Percentiles rank a stretch among this genome's conserved stretches.
Conservation (phyloP, 2,888 invertebrate species). For the Drosophila infuscata region DNA sequence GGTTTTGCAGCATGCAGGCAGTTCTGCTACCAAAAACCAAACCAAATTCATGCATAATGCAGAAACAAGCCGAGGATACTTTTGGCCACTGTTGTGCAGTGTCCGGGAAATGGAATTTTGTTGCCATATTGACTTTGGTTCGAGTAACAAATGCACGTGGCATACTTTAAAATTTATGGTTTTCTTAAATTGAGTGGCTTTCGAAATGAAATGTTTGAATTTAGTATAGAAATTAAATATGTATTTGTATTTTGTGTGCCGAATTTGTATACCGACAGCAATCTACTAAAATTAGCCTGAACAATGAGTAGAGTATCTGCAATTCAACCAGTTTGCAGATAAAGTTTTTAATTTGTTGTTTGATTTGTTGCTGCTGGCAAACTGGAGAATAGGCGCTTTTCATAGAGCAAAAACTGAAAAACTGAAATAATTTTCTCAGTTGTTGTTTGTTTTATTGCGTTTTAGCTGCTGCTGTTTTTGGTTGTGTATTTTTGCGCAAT, state of each 20-base stretch:
- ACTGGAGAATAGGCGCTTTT: slow-evolving; percentile 11
- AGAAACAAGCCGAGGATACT: slow-evolving; percentile 63
- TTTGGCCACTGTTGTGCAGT: slow-evolving; percentile 31
- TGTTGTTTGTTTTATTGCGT: slow-evolving; percentile 37
- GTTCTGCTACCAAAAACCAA: background rate
- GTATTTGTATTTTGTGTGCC: background rate
- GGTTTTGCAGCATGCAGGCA: background rate
- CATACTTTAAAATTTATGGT: slow-evolving; percentile 5
- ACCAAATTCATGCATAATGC: slow-evolving; percentile 66
- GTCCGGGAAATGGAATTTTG: background rate
- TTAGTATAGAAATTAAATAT: background rate
- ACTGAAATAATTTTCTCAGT: slow-evolving; percentile 31
- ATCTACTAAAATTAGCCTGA: background rate
- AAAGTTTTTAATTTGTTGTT: slow-evolving; percentile 31
- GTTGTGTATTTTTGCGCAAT: slow-evolving; percentile 69
- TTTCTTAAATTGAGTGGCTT: background rate
- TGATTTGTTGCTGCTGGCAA: slow-evolving; percentile 43
- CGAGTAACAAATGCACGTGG: background rate
- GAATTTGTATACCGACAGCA: background rate
- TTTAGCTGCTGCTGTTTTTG: slow-evolving; percentile 36
- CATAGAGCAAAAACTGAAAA: slow-evolving; percentile 22
- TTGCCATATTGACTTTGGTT: slow-evolving; percentile 2
- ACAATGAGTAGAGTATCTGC: slow-evolving; percentile 21
- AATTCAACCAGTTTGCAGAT: background rate
- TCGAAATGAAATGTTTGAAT: background rate